Conservation (phyloP, 2,888 invertebrate species). For the Sminthurides aquaticus region DNA sequence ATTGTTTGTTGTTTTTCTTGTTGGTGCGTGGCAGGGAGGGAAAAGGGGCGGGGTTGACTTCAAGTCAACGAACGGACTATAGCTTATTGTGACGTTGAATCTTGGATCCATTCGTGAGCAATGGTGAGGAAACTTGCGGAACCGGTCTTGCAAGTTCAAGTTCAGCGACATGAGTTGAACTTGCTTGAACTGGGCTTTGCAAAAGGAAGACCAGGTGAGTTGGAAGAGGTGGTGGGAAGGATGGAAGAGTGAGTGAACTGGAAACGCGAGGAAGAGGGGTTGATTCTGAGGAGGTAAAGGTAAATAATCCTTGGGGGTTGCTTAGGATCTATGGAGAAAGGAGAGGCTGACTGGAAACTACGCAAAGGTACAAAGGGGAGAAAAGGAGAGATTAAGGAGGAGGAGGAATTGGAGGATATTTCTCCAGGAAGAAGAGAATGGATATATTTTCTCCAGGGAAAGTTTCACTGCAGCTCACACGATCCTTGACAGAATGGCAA, state of each 20-base stretch:
- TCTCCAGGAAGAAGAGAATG: no score
- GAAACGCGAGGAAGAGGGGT: no score
- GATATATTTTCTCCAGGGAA: no score
- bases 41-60: neutral
- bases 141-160: conserved; percentile 41
- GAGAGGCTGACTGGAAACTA: no score
- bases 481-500: no score
- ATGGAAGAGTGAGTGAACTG: neutral
- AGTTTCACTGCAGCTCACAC: no score
- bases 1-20: conserved; percentile 2
- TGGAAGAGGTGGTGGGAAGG: neutral
- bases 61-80: neutral
- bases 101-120: conserved; percentile 3
- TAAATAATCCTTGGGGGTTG: no score
- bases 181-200: neutral
- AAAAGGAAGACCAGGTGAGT: neutral
- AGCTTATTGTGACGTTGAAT: neutral
- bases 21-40: neutral
- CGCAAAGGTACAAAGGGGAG: no score
- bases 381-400: no score
- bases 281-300: neutral
- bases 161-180: conserved; percentile 29
- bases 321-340: no score
- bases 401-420: no score
- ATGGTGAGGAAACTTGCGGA: conserved; percentile 30